Evolutionary conservation across 2,797 vertebrate genomes (phyloP).

Genomic region (Prionace glauca): DNA sequence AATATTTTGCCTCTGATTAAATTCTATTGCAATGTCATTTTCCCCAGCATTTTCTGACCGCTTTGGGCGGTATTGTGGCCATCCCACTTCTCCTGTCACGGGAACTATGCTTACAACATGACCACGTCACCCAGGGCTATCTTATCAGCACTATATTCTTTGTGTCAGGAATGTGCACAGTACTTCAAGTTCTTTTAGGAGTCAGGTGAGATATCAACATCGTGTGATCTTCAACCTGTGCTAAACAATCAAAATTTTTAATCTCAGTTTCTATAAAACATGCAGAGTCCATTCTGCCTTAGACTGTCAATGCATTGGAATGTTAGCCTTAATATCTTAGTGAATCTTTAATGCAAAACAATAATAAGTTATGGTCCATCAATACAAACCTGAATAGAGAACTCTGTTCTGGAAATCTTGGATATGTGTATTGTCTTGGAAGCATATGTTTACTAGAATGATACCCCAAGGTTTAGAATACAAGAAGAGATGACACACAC

Average conservation of each 20-base stretch:
- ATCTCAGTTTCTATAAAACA: neutral
- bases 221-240: neutral
- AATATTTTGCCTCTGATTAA: neutral
- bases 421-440: neutral
- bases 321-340: neutral
- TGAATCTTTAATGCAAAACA: neutral
- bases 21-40: neutral
- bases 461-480: neutral
- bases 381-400: neutral
- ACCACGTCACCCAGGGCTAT: constrained; percentile 81
- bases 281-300: neutral
- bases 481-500: neutral
- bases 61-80: constrained; percentile 82
- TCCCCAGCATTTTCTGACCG: constrained; percentile 84
- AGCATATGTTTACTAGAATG: neutral
- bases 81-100: constrained; percentile 86
- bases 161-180: constrained; percentile 85
- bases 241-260: neutral
- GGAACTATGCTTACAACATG: constrained; percentile 81
- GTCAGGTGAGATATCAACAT: constrained; percentile 66
- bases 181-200: constrained; percentile 85
- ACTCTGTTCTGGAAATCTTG: neutral
- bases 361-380: neutral
- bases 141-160: constrained; percentile 97
- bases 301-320: neutral